Base-by-base conservation (phyloP, 2,888 invertebrate species). In the Hypolimnas misippus region DNA sequence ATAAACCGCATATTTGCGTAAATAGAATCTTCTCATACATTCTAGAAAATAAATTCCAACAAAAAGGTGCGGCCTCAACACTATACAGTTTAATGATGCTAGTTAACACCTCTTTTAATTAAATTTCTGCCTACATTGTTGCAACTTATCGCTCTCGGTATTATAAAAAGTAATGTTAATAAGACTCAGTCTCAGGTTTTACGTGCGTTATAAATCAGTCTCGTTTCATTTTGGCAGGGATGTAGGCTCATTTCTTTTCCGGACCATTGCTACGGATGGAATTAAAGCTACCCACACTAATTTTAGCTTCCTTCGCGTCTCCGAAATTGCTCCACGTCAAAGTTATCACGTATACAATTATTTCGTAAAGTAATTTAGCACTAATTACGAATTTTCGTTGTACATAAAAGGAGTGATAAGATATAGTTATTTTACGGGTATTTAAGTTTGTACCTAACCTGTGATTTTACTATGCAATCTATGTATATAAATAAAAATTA, bases 141-240 rank as follows among this genome's bases (percentile, higher is more conserved):
- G 84, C 90, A 87, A 87, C 87, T 89, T 87, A 89, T 82, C 83
- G 78, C 82, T 80, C 76, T 76, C 77, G 75, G 76, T 84, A 86
- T 85, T 89, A 89, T 90, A 89, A 91, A 90, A 90, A 89, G 89
- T 89, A 86, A 90, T 88, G 88, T 87, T 90, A 88, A 89, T 89
- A 91, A 90, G 88, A 87, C 81, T 84, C 82, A 72, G 78, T 78
- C 80, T 81, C 78, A 79, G 79, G 81, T 81, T 88, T 85, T 82
- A 87, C 84, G 85, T 78, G 79, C 76, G 83, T 75, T 81, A 83
- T 91, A 90, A 91, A 90, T 91, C 90, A 90, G 81, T 77, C 83
- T 82, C 86, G 82, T 89, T 89, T 73, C 71, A 73, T 73, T 75
- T 74, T 65, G 68, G 68, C 70, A 65, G 68, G 58, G 71, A 66